Conservation (phyloP, 2,888 invertebrate genomes). For the Macropis europaea region DNA sequence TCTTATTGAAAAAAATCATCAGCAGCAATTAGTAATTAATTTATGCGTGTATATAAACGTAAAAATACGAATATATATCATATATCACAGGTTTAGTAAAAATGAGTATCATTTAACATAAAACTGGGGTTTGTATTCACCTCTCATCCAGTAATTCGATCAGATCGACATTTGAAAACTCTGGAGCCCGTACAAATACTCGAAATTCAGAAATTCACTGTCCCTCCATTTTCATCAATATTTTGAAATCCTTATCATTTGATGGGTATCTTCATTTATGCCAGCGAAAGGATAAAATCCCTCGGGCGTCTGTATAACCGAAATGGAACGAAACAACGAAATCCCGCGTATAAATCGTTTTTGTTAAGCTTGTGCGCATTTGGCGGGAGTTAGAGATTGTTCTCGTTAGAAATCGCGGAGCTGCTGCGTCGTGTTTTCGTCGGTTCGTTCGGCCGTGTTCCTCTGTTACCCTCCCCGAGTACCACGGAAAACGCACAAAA, state of each 20-base stretch:
- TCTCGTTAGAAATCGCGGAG: not conserved
- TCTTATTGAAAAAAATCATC: too few species aligned
- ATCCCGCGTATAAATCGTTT: slow-evolving; percentile 1
- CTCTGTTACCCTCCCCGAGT: not conserved
- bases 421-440: not conserved
- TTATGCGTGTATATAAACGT: too few species aligned
- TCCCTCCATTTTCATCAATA: not conserved
- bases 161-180: not conserved
- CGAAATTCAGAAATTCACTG: not conserved
- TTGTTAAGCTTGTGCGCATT: slow-evolving; percentile 3
- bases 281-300: not conserved
- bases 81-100: too few species aligned
- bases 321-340: not conserved
- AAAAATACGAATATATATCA: too few species aligned
- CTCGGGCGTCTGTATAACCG: not conserved
- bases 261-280: slow-evolving; percentile 2
- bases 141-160: too few species aligned
- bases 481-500: too few species aligned
- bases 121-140: too few species aligned
- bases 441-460: not conserved
- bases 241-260: not conserved
- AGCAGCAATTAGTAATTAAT: too few species aligned
- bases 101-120: too few species aligned
- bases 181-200: not conserved
- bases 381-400: not conserved